Conservation (phyloP, 2,113 vertebrate genomes). For the Atractosteus spatula region DNA sequence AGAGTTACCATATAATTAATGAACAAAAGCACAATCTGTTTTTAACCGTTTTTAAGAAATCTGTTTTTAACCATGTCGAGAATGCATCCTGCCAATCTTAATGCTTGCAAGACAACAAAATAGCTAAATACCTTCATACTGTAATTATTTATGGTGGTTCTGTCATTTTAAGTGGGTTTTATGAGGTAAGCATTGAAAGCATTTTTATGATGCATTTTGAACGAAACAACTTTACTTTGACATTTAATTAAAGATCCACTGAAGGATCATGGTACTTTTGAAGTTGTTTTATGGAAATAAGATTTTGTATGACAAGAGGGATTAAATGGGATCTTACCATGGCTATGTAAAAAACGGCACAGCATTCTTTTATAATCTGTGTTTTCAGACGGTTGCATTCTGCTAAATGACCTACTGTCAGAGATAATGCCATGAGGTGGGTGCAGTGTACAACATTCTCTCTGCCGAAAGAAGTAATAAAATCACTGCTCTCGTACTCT, state of each 20-base stretch:
- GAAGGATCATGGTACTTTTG: constrained; percentile 20
- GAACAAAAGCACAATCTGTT: too few species aligned
- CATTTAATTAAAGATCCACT: constrained; percentile 63
- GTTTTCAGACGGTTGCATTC: neutral
- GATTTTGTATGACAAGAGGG: too few species aligned
- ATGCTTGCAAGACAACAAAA: too few species aligned
- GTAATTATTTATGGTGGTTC: too few species aligned
- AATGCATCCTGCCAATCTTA: too few species aligned
- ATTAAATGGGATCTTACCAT: too few species aligned
- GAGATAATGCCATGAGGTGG: neutral
- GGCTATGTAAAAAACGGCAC: too few species aligned
- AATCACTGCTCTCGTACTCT: neutral
- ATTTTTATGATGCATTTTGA: constrained; percentile 79
- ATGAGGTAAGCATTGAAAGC: constrained; percentile 78
- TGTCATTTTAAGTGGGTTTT: neutral
- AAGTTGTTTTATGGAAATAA: neutral
- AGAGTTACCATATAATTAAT: too few species aligned
- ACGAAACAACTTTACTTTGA: constrained; percentile 71
- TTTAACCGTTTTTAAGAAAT: too few species aligned
- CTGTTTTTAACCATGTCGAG: too few species aligned
- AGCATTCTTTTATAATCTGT: too few species aligned
- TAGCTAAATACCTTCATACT: too few species aligned
- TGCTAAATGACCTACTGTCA: neutral
- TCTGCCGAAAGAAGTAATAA: neutral
- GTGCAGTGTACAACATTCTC: neutral